Conservation (phyloP, 2,113 vertebrate genomes). For the Pterocles gutturalis region DNA sequence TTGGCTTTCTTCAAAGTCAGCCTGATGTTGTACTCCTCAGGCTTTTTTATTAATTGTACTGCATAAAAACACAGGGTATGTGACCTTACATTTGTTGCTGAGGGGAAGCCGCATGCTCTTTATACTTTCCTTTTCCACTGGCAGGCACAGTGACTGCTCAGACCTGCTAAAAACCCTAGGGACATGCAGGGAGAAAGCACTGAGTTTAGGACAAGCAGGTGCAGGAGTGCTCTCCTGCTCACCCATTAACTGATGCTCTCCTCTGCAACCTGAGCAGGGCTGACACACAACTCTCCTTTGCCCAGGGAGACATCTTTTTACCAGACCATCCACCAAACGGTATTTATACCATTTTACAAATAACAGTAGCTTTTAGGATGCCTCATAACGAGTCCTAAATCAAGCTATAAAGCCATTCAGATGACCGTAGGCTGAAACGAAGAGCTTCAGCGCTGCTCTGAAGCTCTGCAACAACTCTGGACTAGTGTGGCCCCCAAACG, state of each 20-base stretch:
- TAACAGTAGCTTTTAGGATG: not conserved
- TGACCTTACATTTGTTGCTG: not conserved
- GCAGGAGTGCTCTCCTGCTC: not conserved
- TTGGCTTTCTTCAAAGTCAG: not conserved
- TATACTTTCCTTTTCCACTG: not conserved
- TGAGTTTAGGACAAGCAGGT: not conserved
- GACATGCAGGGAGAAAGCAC: not conserved
- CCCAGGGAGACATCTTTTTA: not conserved
- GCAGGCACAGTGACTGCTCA: not conserved
- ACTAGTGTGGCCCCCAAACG: rapidly evolving
- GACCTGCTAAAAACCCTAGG: rapidly evolving
- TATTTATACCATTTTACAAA: not conserved
- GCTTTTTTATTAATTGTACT: not conserved
- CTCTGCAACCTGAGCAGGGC: not conserved
- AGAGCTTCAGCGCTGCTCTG: not conserved
- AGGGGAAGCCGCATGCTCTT: not conserved
- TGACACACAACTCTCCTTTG: not conserved
- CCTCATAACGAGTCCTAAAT: not conserved
- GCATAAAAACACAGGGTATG: not conserved
- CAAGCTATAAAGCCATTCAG: not conserved
- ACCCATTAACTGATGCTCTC: not conserved
- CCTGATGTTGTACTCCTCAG: not conserved
- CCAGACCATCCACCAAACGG: not conserved
- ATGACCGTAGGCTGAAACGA: not conserved
- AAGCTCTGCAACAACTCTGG: not conserved